phyloP scores from a whole-genome alignment of 1,140 invertebrate species.

The Diabrotica virgifera region DNA sequence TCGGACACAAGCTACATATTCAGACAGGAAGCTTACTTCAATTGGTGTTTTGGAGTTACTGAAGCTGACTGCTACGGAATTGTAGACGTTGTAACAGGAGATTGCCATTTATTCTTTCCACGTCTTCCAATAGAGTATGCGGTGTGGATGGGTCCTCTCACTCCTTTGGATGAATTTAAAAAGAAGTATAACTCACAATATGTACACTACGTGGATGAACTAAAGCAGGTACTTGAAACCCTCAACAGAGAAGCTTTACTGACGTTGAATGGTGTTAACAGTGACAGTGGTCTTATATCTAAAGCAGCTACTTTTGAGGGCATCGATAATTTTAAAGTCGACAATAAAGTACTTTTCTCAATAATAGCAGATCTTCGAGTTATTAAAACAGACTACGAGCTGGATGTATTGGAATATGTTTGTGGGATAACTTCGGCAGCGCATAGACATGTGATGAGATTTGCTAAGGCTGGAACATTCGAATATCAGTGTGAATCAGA shows the following conservation, averaged over 20 bases:
- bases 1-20: constrained; percentile 56
- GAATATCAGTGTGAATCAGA: constrained; percentile 93
- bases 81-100: constrained; percentile 69
- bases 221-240: constrained; percentile 43
- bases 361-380: constrained; percentile 52
- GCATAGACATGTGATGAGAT: constrained; percentile 61
- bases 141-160: constrained; percentile 84
- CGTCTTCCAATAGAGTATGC: constrained; percentile 77
- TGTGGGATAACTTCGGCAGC: constrained; percentile 88
- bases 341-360: constrained; percentile 35
- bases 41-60: constrained; percentile 85
- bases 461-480: constrained; percentile 71
- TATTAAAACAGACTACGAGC: constrained; percentile 83
- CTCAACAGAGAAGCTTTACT: constrained; percentile 49
- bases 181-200: constrained; percentile 79
- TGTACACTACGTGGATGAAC: constrained; percentile 78
- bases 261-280: constrained; percentile 56
- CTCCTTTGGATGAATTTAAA: constrained; percentile 68
- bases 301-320: constrained; percentile 79
- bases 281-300: constrained; percentile 77
- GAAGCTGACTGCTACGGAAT: constrained; percentile 88
- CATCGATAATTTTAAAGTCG: constrained; percentile 59
- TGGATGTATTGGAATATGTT: constrained; percentile 88
- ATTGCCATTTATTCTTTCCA: constrained; percentile 79
- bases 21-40: constrained; percentile 73